Evolutionary conservation across 2,888 invertebrate species (phyloP), one percentile per base, ranked within the genome.

Genomic region (Pherbina coryleti): DNA sequence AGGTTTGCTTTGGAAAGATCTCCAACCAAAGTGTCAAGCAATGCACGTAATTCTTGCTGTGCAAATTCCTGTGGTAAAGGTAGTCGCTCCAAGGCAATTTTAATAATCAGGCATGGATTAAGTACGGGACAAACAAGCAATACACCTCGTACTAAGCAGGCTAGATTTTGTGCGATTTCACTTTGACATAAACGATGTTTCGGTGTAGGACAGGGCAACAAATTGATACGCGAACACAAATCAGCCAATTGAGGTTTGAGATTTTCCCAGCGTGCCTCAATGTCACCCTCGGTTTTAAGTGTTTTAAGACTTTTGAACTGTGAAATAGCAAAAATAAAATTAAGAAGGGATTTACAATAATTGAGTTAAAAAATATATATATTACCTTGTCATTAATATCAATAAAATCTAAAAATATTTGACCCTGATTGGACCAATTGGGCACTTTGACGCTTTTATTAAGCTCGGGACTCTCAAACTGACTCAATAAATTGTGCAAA

Each of bases 361-460:
- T 19, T 57, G 5, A 17, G 5, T 5, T 5, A 25, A 19, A 22
- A n/a, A 49, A 11, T 9, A 86, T 84, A n/a, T 37, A 11, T 9
- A 86, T 84, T 80, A 93, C 92, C 90, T 93, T 92, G 25, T 91
- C 91, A 62, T 92, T 92, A 1, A 95, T 92, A 49, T 92, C 92
- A 82, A 95, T 91, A 83, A 94, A 96, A 83, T 94, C 93, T 84
- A 94, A 91, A 57, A 94, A 91, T 49, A 96, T 92, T 82, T 93
- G 92, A 0, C 96, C 96, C 78, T 94, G 94, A 80, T 90, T 90
- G 76, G 91, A 90, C 96, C 96, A 96, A 81, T 94, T 93, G 82
- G 92, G 92, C 55, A 96, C 92, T 70, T 92, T 91, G 4, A 87
- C 84, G 71, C 80, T 83, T 57, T 84, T 85, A 57, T 82, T 82